Evolutionary conservation across 2,113 vertebrate species (phyloP).

Genomic region (Apodemus speciosus): DNA sequence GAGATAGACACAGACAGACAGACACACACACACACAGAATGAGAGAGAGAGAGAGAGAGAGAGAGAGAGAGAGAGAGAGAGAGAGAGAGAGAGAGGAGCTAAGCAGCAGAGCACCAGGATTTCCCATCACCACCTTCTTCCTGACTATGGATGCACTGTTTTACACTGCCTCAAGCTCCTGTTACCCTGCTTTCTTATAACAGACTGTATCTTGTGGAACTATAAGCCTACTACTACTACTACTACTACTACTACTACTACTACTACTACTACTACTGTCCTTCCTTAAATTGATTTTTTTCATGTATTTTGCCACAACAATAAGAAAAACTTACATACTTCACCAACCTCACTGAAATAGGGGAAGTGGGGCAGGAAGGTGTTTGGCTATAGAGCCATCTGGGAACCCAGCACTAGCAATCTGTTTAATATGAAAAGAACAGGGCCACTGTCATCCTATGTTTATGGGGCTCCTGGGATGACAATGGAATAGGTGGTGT

Average conservation of each 20-base stretch:
- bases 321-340: neutral
- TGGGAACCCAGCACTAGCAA: neutral
- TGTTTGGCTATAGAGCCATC: neutral
- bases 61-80: neutral
- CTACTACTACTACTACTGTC: neutral
- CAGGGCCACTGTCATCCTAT: neutral
- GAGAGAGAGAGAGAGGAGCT: neutral
- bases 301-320: neutral
- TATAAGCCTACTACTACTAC: neutral
- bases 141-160: neutral
- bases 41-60: neutral
- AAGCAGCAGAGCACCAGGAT: neutral
- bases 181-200: neutral
- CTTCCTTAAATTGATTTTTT: neutral
- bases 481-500: neutral
- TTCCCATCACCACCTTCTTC: neutral
- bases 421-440: neutral
- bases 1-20: too few relatives aligned
- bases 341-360: neutral
- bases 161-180: neutral
- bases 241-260: too few relatives aligned
- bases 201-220: neutral
- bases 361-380: neutral
- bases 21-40: too few relatives aligned
- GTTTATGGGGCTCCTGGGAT: neutral